Conservation (phyloP, 2,888 invertebrate species). For the Aricia artaxerxes region DNA sequence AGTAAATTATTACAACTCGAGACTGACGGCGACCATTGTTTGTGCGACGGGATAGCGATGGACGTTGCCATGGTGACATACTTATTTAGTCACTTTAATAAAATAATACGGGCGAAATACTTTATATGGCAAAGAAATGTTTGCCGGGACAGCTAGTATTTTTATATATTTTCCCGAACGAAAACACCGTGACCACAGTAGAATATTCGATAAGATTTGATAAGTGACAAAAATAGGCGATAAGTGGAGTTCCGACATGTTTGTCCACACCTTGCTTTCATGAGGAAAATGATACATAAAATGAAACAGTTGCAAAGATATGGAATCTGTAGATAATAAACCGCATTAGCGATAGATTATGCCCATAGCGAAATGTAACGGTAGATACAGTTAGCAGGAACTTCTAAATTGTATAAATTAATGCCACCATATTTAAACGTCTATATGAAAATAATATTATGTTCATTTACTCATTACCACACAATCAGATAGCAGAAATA, state of each 20-base stretch:
- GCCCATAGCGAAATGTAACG: neutral
- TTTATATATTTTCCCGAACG: neutral
- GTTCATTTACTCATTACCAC: neutral
- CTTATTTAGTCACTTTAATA: no score
- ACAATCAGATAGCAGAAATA: neutral
- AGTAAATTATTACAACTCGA: no score
- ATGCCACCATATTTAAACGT: neutral
- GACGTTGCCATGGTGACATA: no score
- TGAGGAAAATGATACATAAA: constrained; percentile 4
- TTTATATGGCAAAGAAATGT: no score
- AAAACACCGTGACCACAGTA: constrained; percentile 1
- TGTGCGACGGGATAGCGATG: no score
- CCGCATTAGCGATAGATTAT: constrained; percentile 1
- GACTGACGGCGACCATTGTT: no score
- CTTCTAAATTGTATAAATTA: neutral
- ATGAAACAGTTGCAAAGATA: constrained; percentile 16
- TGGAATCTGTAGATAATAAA: constrained; percentile 6
- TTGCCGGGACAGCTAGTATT: neutral
- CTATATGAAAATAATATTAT: neutral
- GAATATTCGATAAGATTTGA: constrained; percentile 9
- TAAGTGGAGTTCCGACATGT: neutral
- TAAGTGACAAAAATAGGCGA: neutral
- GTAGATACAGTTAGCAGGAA: neutral
- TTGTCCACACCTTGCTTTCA: constrained; percentile 15
- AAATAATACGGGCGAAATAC: no score